These are phyloP conservation scores for Platycheirus albimanus DNA, from an alignment of 2,888 invertebrate species.

Conservation along the genomic window DNA sequence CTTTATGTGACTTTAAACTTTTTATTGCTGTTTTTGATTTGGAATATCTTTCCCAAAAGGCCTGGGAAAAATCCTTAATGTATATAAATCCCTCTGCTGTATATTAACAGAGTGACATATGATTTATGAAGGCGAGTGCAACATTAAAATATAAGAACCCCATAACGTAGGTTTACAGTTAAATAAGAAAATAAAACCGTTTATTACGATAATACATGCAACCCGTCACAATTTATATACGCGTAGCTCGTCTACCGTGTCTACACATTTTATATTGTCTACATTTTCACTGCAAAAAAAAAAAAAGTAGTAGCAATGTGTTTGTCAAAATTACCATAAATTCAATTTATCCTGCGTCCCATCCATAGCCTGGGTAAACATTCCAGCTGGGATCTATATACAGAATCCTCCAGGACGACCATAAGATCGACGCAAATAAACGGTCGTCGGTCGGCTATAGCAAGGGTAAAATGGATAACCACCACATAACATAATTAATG, in stretches of 20 bases:
- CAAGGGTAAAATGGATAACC: constrained; percentile 14
- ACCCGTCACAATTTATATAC: constrained; percentile 22
- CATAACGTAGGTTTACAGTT: not conserved
- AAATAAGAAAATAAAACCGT: constrained; percentile 24
- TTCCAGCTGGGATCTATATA: not conserved
- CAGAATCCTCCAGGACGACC: constrained; percentile 1
- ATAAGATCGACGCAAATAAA: too few species aligned
- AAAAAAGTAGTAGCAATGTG: too few species aligned
- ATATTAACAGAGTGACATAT: not conserved
- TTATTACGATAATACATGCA: constrained; percentile 52
- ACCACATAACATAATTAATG: constrained; percentile 56
- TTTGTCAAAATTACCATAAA: constrained; percentile 66
- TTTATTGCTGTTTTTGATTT: too few species aligned
- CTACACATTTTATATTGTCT: constrained; percentile 43
- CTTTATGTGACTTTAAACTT: too few species aligned
- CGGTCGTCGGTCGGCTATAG: not conserved
- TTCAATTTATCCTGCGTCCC: constrained; percentile 46
- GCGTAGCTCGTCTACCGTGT: not conserved
- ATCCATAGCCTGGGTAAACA: constrained; percentile 8
- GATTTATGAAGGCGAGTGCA: constrained; percentile 2
- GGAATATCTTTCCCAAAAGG: too few species aligned
- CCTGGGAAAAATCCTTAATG: too few species aligned
- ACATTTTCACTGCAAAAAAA: constrained; percentile 43
- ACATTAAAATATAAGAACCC: constrained; percentile 7
- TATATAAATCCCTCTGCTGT: too few species aligned